Conservation (phyloP, 2,888 invertebrate genomes). For the Cerceris rybyensis region DNA sequence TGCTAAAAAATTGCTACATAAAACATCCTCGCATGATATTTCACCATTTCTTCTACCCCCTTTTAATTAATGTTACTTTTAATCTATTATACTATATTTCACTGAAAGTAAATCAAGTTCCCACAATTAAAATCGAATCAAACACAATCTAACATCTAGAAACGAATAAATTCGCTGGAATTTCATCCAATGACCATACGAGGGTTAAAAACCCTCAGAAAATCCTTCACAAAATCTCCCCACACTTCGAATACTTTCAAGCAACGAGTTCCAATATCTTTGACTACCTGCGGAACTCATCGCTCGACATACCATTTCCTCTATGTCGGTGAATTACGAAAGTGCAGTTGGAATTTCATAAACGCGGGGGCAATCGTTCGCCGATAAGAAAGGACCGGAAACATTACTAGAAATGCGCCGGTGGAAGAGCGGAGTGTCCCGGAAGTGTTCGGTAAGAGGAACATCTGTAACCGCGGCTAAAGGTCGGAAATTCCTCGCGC, state of each 20-base stretch:
- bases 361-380: conserved; percentile 34
- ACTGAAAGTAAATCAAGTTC: too few relatives aligned
- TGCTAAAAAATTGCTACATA: too few relatives aligned
- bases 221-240: background rate
- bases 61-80: too few relatives aligned
- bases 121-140: too few relatives aligned
- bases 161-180: too few relatives aligned
- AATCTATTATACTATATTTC: too few relatives aligned
- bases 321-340: background rate
- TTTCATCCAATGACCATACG: too few relatives aligned
- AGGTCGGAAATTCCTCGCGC: conserved; percentile 67
- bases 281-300: background rate
- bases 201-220: too few relatives aligned
- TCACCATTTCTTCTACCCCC: too few relatives aligned
- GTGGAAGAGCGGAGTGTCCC: conserved; percentile 37
- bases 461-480: conserved; percentile 61
- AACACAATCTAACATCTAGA: too few relatives aligned
- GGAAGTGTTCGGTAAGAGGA: conserved; percentile 58
- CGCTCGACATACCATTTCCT: background rate
- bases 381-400: conserved; percentile 57
- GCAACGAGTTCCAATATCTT: background rate
- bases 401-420: conserved; percentile 39
- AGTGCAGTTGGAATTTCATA: conserved; percentile 23
- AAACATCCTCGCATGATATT: too few relatives aligned
- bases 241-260: too few relatives aligned